Percentiles rank a stretch among this genome's conserved stretches.
Conservation (phyloP, 2,113 vertebrate genomes). For the Lipophrys pholis region DNA sequence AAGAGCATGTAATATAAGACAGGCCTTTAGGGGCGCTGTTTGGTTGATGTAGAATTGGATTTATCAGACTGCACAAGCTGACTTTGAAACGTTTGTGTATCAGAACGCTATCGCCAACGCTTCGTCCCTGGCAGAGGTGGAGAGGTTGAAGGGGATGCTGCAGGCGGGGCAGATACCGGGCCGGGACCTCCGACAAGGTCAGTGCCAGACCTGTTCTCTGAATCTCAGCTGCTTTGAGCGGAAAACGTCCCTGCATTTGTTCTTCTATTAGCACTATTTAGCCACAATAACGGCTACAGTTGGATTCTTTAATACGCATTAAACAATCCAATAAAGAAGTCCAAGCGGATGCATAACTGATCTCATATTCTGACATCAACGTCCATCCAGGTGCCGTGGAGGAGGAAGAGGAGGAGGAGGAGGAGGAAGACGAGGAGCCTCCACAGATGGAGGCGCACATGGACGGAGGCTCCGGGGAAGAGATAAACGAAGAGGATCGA, state of each 20-base stretch:
- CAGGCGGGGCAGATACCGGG: conserved; percentile 97
- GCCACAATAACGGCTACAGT: too few species aligned
- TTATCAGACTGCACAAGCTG: background rate
- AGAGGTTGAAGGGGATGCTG: conserved; percentile 92
- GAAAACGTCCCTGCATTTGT: background rate
- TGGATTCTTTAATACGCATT: too few species aligned
- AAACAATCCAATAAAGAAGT: too few species aligned
- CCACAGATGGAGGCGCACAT: conserved; percentile 34
- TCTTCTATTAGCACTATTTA: too few species aligned
- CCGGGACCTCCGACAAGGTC: conserved; percentile 89
- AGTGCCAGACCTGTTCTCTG: background rate
- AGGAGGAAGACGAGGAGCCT: conserved; percentile 51
- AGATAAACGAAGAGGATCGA: conserved; percentile 48
- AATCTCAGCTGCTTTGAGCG: too few species aligned
- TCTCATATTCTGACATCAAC: too few species aligned
- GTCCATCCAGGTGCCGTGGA: conserved; percentile 49
- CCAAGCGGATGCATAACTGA: too few species aligned
- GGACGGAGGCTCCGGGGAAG: conserved; percentile 42
- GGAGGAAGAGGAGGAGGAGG: conserved; percentile 73
- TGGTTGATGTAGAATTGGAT: background rate
- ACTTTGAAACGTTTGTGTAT: background rate
- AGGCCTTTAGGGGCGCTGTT: background rate
- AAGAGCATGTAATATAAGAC: background rate
- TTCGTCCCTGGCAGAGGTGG: conserved; percentile 93
- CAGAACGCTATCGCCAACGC: conserved; percentile 95